These are phyloP conservation scores for Bacillus rossius DNA, from an alignment of 1,140 invertebrate genomes.

Conservation along the genomic window DNA sequence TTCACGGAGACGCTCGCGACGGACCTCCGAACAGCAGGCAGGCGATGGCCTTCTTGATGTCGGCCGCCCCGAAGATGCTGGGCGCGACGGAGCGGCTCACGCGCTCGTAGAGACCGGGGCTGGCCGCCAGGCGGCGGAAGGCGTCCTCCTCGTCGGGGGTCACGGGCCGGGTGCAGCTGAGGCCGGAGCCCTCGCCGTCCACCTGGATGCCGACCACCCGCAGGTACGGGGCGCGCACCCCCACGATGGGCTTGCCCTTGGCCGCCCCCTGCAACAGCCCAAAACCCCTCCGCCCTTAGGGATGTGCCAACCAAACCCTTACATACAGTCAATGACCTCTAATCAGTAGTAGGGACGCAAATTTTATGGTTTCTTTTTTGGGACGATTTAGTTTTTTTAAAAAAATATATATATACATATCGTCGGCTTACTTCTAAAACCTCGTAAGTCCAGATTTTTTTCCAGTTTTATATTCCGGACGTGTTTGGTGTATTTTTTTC, in stretches of 20 bases:
- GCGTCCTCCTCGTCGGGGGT: conserved; percentile 88
- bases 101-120: conserved; percentile 84
- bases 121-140: conserved; percentile 78
- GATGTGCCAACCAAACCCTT: too few relatives aligned
- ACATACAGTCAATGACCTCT: too few relatives aligned
- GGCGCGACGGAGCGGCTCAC: conserved; percentile 92
- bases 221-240: conserved; percentile 91
- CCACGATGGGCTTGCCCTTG: conserved; percentile 81
- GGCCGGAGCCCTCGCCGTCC: conserved; percentile 73
- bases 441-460: too few relatives aligned
- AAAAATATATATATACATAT: too few relatives aligned
- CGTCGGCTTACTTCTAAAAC: too few relatives aligned
- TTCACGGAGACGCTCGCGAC: too few relatives aligned
- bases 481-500: too few relatives aligned
- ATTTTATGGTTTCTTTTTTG: too few relatives aligned
- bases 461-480: too few relatives aligned
- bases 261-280: conserved; percentile 47
- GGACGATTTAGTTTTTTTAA: too few relatives aligned
- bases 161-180: conserved; percentile 48
- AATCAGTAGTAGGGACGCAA: too few relatives aligned
- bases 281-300: too few relatives aligned
- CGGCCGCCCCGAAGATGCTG: conserved; percentile 90
- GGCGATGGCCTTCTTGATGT: conserved; percentile 97
- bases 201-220: conserved; percentile 89
- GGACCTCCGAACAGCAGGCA: conserved; percentile 90